phyloP scores from a whole-genome alignment of 2,797 vertebrate species.

The Rhyacichthys aspro region DNA sequence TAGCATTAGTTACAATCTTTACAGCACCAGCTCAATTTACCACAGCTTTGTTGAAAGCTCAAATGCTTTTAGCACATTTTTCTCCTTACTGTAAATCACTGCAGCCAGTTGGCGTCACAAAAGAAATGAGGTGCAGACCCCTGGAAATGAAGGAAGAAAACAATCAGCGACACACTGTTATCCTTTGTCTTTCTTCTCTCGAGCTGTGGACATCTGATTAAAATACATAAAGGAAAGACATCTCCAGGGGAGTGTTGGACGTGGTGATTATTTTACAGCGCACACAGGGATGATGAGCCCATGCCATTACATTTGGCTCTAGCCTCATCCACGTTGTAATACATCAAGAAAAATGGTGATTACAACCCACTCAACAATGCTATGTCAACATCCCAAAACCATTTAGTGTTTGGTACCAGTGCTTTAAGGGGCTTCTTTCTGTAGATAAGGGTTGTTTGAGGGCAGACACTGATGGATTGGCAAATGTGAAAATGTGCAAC shows the following conservation, averaged over 20 bases:
- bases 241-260: background rate
- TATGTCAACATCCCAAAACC: background rate
- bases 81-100: slow-evolving; percentile 40
- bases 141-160: slow-evolving; percentile 4
- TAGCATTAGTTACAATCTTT: too few relatives aligned
- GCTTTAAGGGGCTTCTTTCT: too few relatives aligned
- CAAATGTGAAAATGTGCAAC: too few relatives aligned
- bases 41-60: slow-evolving; percentile 8
- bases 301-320: slow-evolving; percentile 21
- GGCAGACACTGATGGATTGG: too few relatives aligned
- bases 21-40: too few relatives aligned
- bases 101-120: background rate
- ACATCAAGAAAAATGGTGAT: too few relatives aligned
- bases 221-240: slow-evolving; percentile 10
- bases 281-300: slow-evolving; percentile 12
- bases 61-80: slow-evolving; percentile 26
- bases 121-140: slow-evolving; percentile 17
- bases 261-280: slow-evolving; percentile 14
- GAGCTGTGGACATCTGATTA: slow-evolving; percentile 33
- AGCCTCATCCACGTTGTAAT: background rate
- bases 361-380: background rate
- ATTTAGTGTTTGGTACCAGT: too few relatives aligned
- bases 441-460: too few relatives aligned
- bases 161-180: slow-evolving; percentile 6
- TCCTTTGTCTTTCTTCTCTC: slow-evolving; percentile 15